Evolutionary conservation across 1,140 invertebrate genomes (phyloP), one percentile per base, ranked within the genome.

Genomic region (Caenorhabditis remanei): DNA sequence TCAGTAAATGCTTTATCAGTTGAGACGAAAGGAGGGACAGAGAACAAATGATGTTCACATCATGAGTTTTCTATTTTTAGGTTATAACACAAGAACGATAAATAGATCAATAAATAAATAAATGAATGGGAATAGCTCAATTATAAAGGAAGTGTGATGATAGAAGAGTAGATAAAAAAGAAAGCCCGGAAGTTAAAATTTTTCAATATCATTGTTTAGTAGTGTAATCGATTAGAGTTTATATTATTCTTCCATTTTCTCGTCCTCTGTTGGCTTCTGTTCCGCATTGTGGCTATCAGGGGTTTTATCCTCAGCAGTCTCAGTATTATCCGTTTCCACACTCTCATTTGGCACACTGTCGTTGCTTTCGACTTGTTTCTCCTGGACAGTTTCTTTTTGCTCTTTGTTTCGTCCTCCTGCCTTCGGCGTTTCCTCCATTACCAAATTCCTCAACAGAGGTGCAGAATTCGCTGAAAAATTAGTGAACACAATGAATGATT

Each of bases 181-280:
- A 32, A 63, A 63, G 61, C 61, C 61, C 61, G 61, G 19, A 63
- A 63, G 5, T 63, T 8, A 24, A 63, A 63, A 63, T 11, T 9
- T 32, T 40, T 63, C 19, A 32, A 63, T 24, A 63, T 63, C 61
- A 32, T 63, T 32, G 24, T 63, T 63, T 40, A 11, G 24, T n/a
- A n/a, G 16, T 58, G 14, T 16, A 19, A 32, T 63, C 11, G 5
- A 53, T 14, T 53, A 14, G 50, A 53, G 4, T 40, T 32, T 2
- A 32, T 1, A 32, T 32, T 32, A 63, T 63, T 63, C 61, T 63
- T 63, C 61, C 61, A 67, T 82, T 43, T 88, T 88, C 61, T 83
- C 86, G 32, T 88, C 56, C 41, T 83, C 87, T 84, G 86, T 41
- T 53, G 32, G 63, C 82, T 88, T 85, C 53, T 75, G 61, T 19